phyloP scores from a whole-genome alignment of 2,888 invertebrate genomes.

The Amblyjoppa fuscipennis region DNA sequence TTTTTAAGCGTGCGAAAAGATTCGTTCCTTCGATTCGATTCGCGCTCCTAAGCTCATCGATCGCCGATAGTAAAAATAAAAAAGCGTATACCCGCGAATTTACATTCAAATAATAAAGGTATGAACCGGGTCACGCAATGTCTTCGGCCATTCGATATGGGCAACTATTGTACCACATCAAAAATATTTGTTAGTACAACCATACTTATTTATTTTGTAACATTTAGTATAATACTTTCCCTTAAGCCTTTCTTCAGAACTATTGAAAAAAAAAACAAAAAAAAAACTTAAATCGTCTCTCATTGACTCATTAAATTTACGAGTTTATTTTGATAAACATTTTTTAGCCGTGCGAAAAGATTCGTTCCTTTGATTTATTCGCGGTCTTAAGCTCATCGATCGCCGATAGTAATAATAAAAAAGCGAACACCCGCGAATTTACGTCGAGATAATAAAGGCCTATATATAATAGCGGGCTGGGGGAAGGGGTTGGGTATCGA shows the following conservation, averaged over 20 bases:
- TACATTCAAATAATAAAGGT: too few species aligned
- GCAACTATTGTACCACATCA: too few species aligned
- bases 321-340: background rate
- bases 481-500: background rate
- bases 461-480: background rate
- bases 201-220: too few species aligned
- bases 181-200: too few species aligned
- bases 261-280: too few species aligned
- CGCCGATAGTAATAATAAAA: constrained; percentile 6
- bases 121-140: too few species aligned
- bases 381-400: constrained; percentile 31
- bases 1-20: background rate
- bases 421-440: constrained; percentile 30
- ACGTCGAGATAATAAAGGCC: constrained; percentile 37
- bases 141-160: too few species aligned
- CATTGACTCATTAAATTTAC: background rate
- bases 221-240: too few species aligned
- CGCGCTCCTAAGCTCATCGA: constrained; percentile 31
- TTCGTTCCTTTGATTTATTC: constrained; percentile 38
- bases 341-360: background rate
- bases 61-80: constrained; percentile 16
- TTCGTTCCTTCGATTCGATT: constrained; percentile 34
- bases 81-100: background rate
- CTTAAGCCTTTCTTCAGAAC: too few species aligned
- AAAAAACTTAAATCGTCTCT: background rate